Conservation (phyloP, 2,888 invertebrate genomes). For the Scaeva pyrastri region DNA sequence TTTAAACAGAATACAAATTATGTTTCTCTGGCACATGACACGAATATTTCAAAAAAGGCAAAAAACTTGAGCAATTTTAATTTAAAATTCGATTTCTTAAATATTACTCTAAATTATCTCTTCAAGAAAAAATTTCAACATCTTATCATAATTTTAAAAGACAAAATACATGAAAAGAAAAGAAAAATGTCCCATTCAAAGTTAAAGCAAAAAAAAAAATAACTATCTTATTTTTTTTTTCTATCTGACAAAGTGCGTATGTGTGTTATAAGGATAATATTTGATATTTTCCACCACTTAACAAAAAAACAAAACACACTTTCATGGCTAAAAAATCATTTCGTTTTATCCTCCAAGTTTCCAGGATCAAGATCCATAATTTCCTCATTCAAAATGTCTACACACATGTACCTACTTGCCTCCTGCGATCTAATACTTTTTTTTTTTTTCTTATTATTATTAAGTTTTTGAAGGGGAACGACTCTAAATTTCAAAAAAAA, state of each 20-base stretch:
- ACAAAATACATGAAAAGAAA: not conserved
- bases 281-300: slow-evolving; percentile 38
- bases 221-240: not conserved
- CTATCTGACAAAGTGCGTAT: slow-evolving; percentile 4
- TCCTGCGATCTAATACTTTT: slow-evolving; percentile 26
- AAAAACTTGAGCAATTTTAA: not conserved
- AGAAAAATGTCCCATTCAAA: not conserved
- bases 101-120: not conserved
- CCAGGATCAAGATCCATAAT: slow-evolving; percentile 24
- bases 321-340: slow-evolving; percentile 12
- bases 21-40: not conserved
- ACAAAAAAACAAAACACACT: slow-evolving; percentile 44
- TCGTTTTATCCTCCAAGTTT: slow-evolving; percentile 11
- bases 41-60: not conserved
- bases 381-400: slow-evolving; percentile 8
- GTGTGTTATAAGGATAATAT: slow-evolving; percentile 1
- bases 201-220: not conserved
- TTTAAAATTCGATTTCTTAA: slow-evolving; percentile 15
- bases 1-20: not conserved
- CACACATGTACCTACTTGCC: not conserved
- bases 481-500: not conserved
- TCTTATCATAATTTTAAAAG: not conserved
- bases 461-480: slow-evolving; percentile 6
- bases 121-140: not conserved
- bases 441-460: slow-evolving; percentile 22